Percentiles rank a stretch among this genome's conserved stretches.
These are phyloP conservation scores for Ranitomeya imitator DNA, from an alignment of 2,113 vertebrate species.

Conservation along the genomic window DNA sequence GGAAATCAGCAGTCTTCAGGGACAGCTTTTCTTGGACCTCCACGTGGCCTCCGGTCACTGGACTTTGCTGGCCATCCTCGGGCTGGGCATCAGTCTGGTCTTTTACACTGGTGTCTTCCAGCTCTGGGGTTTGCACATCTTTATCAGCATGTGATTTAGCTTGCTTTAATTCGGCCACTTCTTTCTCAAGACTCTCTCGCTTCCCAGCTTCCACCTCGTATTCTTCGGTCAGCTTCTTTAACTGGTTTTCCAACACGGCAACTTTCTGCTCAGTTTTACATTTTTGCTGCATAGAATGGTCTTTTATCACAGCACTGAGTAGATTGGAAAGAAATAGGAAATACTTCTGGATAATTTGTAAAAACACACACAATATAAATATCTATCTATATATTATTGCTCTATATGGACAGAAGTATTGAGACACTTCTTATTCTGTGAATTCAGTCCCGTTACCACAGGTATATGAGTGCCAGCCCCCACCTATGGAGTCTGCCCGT, in stretches of 20 bases:
- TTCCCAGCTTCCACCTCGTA: constrained; percentile 58
- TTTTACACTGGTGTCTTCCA: not conserved
- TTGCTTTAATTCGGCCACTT: constrained; percentile 52
- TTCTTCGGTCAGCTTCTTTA: constrained; percentile 60
- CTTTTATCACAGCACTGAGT: constrained; percentile 13
- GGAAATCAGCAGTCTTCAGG: not conserved
- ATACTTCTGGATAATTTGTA: too few species aligned
- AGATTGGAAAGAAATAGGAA: too few species aligned
- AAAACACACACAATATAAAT: too few species aligned
- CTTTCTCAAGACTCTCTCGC: constrained; percentile 54
- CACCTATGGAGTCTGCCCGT: too few species aligned
- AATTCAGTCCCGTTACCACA: too few species aligned
- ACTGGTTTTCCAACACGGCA: constrained; percentile 60
- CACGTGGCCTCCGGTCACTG: not conserved
- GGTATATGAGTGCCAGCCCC: too few species aligned
- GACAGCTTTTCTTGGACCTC: not conserved
- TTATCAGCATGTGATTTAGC: constrained; percentile 52
- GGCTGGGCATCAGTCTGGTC: not conserved
- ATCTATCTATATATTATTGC: too few species aligned
- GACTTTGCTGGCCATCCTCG: not conserved
- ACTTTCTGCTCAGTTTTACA: constrained; percentile 60
- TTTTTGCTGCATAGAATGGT: not conserved
- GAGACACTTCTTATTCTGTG: too few species aligned
- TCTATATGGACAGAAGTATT: too few species aligned
- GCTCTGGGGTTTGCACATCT: constrained; percentile 1